Conservation (phyloP, 1,140 invertebrate species). For the Colletes latitarsis region DNA sequence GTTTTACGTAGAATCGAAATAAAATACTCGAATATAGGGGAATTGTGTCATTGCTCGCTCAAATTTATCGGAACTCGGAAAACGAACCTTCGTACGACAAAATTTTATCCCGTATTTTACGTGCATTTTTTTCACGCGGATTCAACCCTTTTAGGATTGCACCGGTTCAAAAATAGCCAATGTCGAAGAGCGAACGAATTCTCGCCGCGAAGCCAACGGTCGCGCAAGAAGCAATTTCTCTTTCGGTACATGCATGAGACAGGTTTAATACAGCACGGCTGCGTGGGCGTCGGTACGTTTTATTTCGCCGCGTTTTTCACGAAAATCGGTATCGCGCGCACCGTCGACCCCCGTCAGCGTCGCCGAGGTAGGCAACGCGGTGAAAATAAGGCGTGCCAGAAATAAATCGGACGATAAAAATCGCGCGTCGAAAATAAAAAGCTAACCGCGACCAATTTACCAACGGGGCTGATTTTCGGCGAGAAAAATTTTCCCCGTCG, state of each 20-base stretch:
- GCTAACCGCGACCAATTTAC: not conserved
- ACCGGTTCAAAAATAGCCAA: no score
- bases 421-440: constrained; percentile 14
- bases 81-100: no score
- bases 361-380: constrained; percentile 34
- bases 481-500: not conserved
- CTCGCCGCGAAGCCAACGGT: not conserved
- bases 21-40: no score
- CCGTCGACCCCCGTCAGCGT: constrained; percentile 1
- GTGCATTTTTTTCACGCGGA: no score
- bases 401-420: constrained; percentile 29
- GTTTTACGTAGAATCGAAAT: no score
- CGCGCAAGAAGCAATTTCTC: constrained; percentile 52
- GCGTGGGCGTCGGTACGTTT: constrained; percentile 28
- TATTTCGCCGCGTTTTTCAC: constrained; percentile 49
- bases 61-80: no score
- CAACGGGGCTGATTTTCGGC: not conserved
- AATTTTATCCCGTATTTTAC: no score
- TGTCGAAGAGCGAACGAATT: constrained; percentile 11
- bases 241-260: constrained; percentile 33
- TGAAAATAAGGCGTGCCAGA: constrained; percentile 38
- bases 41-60: no score
- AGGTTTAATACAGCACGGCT: constrained; percentile 52
- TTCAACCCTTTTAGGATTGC: no score
- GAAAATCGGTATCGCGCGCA: constrained; percentile 34